Evolutionary conservation across 2,888 invertebrate species (phyloP), one percentile per base, ranked within the genome.

Genomic region (Hartigia nigra): DNA sequence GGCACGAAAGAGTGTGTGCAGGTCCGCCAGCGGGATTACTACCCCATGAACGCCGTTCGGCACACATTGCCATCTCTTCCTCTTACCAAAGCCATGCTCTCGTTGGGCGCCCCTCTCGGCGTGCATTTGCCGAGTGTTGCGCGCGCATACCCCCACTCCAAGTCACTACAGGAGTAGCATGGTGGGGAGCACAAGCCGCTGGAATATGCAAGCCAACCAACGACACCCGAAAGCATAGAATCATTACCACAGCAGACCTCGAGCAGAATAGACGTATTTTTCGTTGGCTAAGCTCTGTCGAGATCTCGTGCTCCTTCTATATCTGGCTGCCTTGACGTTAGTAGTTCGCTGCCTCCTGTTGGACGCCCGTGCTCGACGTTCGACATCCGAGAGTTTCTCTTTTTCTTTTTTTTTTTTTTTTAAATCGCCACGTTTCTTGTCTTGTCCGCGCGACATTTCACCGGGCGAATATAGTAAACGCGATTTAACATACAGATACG

Each of bases 241-340:
- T 89, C 91, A 91, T 91, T 91, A 89, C 90, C 88, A 88, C 89
- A 87, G 87, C 88, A 89, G 90, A 91, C 87, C 89, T 90, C 91
- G 91, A 90, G 90, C 89, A 90, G 91, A 88, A 82, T 86, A 89
- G 91, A 90, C 90, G 90, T 86, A 88, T 87, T 88, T 88, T 85
- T 87, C 88, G 87, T 88, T 85, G 83, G 82, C 87, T 85, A 87
- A 84, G 86, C 89, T 89, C 90, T 89, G 90, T 90, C 90, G 89
- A 88, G 89, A 87, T 83, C 86, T 86, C 83, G 85, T 83, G 35
- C 72, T 72, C 72, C 72, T 32, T 72, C 72, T 55, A 55, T 55
- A 55, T 55, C 55, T 72, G 32, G 34, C 72, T 72, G 32, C 72
- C 72, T 72, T 72, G 72, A 34, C 72, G 72, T 34, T 32, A 31